A percentile compares a stretch with the other conserved stretches of the same genome.
These are phyloP conservation scores for Polydrusus pterygomalis DNA, from an alignment of 2,888 invertebrate species.

Conservation along the genomic window DNA sequence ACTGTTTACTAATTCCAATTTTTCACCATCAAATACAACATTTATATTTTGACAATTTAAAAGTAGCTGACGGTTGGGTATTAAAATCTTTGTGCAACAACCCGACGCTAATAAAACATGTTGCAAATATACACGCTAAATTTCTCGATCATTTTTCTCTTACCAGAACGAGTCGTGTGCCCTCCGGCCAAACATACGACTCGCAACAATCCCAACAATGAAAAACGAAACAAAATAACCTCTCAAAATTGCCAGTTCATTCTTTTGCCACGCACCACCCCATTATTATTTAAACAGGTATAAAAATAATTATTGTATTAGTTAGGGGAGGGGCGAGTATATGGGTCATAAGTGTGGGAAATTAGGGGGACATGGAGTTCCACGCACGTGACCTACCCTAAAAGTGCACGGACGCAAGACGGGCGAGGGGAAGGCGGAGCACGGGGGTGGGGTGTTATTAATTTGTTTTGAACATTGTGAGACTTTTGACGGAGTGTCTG, in stretches of 20 bases:
- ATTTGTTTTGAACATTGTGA: constrained; percentile 8
- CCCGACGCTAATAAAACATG: too few relatives aligned
- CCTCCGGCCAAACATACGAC: constrained; percentile 13
- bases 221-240: constrained; percentile 35
- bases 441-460: constrained; percentile 4
- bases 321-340: constrained; percentile 25
- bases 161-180: constrained; percentile 45
- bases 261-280: constrained; percentile 42
- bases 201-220: constrained; percentile 35
- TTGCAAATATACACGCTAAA: background rate
- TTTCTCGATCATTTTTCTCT: background rate
- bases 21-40: too few relatives aligned
- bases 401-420: background rate
- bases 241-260: constrained; percentile 25
- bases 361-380: constrained; percentile 32
- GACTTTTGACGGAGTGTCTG: background rate
- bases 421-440: constrained; percentile 15
- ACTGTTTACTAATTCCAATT: too few relatives aligned
- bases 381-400: constrained; percentile 45
- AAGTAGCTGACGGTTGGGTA: too few relatives aligned
- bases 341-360: constrained; percentile 47
- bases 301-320: constrained; percentile 28
- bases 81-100: too few relatives aligned
- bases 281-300: constrained; percentile 46
- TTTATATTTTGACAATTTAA: too few relatives aligned